Evolutionary conservation across 2,888 invertebrate species (phyloP), one percentile per base, ranked within the genome.

Genomic region (Nipponacmea schrenckii): DNA sequence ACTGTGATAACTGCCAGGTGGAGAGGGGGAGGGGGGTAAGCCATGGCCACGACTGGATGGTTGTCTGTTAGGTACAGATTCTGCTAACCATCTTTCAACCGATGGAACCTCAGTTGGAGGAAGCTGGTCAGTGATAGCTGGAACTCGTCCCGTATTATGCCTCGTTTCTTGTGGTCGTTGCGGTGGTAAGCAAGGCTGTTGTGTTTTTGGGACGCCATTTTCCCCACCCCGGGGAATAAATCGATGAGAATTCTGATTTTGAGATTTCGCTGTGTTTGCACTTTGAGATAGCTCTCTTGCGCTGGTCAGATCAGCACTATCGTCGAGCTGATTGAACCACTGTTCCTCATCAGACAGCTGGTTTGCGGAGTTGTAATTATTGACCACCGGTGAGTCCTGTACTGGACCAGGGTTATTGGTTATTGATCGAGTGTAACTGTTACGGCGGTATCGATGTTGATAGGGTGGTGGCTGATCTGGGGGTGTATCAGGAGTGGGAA

Each of bases 1-100:
- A 73, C 83, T 82, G 67, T 81, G 81, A 65, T 83, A 82, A 74
- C 82, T 83, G 20, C 80, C 81, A 39, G 83, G 84, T 12, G 83
- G 82, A 0, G 84, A 83, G 2, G 81, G 82, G 2, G 81, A 80
- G 31, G 81, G 79, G 10, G 79, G 75, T 62, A 79, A 68, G 39
- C 73, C 72, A 27, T 79, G 79, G 65, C 64, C 62, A 24, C 62
- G 39, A 14, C 39, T 44, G 20, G 26, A 14, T 27, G 65, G 31
- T 8, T 27, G 65, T n/a, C 74, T 70, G 69, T 20, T 56, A 68
- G 72, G 71, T 69, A 62, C 69, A 67, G 65, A 56, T 26, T 65
- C 65, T 15, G 65, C 70, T 26, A 79, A 56, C 78, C 78, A 79
- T 20, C 75, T 67, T 67, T 79, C 77, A 17, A 79, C 75, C 14